Evolutionary conservation across 2,113 vertebrate genomes (phyloP).

Genomic region (Chionis minor): DNA sequence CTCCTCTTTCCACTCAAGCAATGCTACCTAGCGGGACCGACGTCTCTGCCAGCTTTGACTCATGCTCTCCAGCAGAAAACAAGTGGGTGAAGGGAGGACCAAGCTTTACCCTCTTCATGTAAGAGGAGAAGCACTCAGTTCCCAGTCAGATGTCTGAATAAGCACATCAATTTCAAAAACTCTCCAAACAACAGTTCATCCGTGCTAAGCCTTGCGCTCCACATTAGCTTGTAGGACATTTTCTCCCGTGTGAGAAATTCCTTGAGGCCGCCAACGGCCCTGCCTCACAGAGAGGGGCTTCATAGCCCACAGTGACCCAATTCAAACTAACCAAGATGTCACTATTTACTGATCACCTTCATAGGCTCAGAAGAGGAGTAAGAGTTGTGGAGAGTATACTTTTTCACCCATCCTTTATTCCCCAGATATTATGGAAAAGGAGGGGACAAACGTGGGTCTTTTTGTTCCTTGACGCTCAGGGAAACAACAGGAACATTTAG

Average conservation of each 20-base stretch:
- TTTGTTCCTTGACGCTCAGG: neutral
- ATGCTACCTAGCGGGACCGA: rapidly evolving
- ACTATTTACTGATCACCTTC: neutral
- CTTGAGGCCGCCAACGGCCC: neutral
- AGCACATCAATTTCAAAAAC: neutral
- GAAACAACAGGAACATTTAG: neutral
- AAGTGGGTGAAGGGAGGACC: neutral
- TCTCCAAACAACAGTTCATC: neutral
- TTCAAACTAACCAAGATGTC: neutral
- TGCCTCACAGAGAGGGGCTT: neutral
- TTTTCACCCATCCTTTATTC: neutral
- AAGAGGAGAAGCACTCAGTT: neutral
- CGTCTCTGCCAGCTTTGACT: neutral
- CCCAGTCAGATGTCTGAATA: neutral
- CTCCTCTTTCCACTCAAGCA: neutral
- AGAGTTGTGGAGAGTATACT: neutral
- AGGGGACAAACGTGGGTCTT: neutral
- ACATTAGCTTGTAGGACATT: neutral
- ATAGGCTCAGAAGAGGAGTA: neutral
- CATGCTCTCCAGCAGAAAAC: neutral
- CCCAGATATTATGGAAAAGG: neutral
- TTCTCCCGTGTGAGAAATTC: neutral
- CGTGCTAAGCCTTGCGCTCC: neutral
- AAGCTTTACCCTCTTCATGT: neutral
- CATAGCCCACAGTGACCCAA: neutral